Evolutionary conservation across 1,140 invertebrate genomes (phyloP), one percentile per base, ranked within the genome.

Genomic region (Drosophila bipectinata): DNA sequence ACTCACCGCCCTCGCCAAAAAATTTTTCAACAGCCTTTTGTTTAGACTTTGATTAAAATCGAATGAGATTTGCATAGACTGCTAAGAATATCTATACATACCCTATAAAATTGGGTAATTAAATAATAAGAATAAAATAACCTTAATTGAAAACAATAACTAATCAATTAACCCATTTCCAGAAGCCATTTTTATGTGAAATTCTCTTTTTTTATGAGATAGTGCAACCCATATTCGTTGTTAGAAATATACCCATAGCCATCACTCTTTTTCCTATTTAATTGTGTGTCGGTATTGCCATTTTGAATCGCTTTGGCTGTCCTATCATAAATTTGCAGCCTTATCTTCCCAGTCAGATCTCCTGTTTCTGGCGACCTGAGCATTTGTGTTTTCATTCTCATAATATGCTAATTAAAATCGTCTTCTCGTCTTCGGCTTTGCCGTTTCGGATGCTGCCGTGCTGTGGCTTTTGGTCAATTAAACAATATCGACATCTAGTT

Each of bases 401-500:
- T 88, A 88, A 88, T 88, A 88, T 88, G 83, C 83, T 88, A 88
- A 88, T 88, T 88, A 79, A 72, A 79, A 75, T 72, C 59, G 62
- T 49, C 59, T 57, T 74, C 48, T 74, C 48, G 37, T 59, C 57
- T 41, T 66, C 53, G 53, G 37, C 34, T 37, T 44, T 10, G 41
- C 34, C 34, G 41, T 52, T 37, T 56, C 32, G 45, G 28, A n/a
- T 21, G 66, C 63, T 58, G 67, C 52, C 48, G 63, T 18, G 54
- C 48, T 34, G 26, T 68, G 41, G 10, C 39, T 75, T 74, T 77
- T 71, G 79, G 63, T 77, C 83, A 88, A 88, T 88, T 88, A 87
- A 88, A 87, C 83, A 87, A 87, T 88, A 87, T 87, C 78, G 83
- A 88, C 83, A 88, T 88, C 83, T 87, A 87, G 82, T 88, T 87